Conservation (phyloP, 2,888 invertebrate genomes). For the Crioceris asparagi region DNA sequence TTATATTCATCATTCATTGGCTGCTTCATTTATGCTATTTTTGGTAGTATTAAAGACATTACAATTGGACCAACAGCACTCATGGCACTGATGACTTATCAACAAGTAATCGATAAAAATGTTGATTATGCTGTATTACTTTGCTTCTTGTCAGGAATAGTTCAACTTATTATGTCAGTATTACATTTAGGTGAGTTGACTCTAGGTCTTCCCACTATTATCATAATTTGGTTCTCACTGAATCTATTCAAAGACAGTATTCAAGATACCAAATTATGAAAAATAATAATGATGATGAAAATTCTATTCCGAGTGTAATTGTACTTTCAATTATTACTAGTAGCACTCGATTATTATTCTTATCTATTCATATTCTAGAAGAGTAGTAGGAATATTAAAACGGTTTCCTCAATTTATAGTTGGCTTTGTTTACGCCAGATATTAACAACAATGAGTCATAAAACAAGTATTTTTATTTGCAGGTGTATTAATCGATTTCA, state of each 20-base stretch:
- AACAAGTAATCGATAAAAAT: slow-evolving; percentile 58
- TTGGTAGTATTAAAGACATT: slow-evolving; percentile 82
- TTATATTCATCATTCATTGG: slow-evolving; percentile 92
- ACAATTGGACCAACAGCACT: slow-evolving; percentile 90
- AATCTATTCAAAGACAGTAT: too few species aligned
- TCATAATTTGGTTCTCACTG: neutral
- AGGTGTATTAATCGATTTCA: slow-evolving; percentile 83
- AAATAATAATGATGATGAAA: too few species aligned
- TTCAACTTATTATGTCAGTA: slow-evolving; percentile 72
- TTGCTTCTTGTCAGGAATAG: slow-evolving; percentile 71
- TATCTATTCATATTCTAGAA: too few species aligned
- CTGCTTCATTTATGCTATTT: slow-evolving; percentile 80
- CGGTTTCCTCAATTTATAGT: too few species aligned
- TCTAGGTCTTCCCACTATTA: neutral
- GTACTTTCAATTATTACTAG: too few species aligned
- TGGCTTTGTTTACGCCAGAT: too few species aligned
- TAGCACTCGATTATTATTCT: too few species aligned
- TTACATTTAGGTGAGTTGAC: slow-evolving; percentile 61
- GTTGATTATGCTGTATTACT: slow-evolving; percentile 72
- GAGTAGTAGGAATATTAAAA: too few species aligned
- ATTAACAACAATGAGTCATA: too few species aligned
- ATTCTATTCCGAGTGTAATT: too few species aligned
- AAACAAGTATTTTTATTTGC: slow-evolving; percentile 38
- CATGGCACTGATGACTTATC: slow-evolving; percentile 83
- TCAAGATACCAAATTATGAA: too few species aligned